These are phyloP conservation scores for Ciconia stormi DNA, from an alignment of 2,113 vertebrate species.

Conservation along the genomic window DNA sequence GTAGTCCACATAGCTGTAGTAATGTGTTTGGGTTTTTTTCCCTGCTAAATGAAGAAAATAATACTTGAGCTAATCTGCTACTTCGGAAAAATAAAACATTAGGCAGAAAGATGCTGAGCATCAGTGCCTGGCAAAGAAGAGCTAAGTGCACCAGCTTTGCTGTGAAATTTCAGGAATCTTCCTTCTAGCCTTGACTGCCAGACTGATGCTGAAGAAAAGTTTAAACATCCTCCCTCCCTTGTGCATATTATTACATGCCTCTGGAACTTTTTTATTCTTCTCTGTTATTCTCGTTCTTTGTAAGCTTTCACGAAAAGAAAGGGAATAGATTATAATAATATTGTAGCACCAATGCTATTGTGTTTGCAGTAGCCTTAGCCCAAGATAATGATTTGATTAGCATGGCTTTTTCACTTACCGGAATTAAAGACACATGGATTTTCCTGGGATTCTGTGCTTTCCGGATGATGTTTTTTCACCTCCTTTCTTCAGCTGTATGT, in stretches of 20 bases:
- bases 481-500: background rate
- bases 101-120: background rate
- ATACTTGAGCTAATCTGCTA: background rate
- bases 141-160: background rate
- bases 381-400: conserved; percentile 55
- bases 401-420: conserved; percentile 38
- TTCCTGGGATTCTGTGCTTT: background rate
- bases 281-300: conserved; percentile 33
- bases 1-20: background rate
- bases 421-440: conserved; percentile 28
- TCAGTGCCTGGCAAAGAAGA: background rate
- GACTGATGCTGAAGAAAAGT: conserved; percentile 4
- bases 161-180: conserved; percentile 22
- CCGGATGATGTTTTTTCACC: background rate
- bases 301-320: conserved; percentile 14
- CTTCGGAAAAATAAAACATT: background rate
- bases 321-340: conserved; percentile 61
- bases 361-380: conserved; percentile 53
- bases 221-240: background rate
- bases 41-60: background rate
- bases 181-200: background rate
- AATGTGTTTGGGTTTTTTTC: background rate
- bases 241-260: conserved; percentile 25
- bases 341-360: conserved; percentile 43
- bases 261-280: conserved; percentile 45